Conservation (phyloP, 2,888 invertebrate genomes). For the Norana najaformis region DNA sequence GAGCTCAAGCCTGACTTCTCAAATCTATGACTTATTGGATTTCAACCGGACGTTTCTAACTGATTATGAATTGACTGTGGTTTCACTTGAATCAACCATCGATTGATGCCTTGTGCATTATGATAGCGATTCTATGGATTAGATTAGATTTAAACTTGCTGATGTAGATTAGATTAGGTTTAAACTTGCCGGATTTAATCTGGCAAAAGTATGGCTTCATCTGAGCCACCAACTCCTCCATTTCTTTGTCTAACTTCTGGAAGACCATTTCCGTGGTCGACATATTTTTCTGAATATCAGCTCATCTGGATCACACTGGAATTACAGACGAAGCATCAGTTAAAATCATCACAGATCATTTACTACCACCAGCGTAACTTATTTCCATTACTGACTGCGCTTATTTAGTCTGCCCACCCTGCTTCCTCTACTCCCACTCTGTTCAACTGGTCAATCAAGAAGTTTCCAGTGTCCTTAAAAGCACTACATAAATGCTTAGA, state of each 20-base stretch:
- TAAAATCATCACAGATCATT: neutral
- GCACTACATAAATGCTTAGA: neutral
- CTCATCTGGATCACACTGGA: neutral
- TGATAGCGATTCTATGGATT: no score
- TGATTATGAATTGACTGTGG: no score
- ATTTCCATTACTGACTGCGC: neutral
- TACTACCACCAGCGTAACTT: neutral
- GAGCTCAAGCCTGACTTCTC: no score
- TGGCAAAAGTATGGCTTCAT: neutral
- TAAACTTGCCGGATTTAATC: neutral
- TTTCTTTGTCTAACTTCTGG: neutral
- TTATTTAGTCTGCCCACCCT: neutral
- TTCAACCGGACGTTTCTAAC: no score
- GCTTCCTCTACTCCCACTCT: neutral
- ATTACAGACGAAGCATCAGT: neutral
- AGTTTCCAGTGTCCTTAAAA: no score
- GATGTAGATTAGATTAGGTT: neutral
- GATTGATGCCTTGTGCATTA: no score
- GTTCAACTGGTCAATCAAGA: neutral
- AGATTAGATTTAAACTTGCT: no score
- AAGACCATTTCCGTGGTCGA: constrained; percentile 4
- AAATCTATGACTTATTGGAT: no score
- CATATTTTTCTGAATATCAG: constrained; percentile 15
- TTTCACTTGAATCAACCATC: no score
- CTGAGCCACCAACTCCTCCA: neutral